These are phyloP conservation scores for Octomys mimax DNA, from an alignment of 2,797 vertebrate genomes.

Conservation along the genomic window DNA sequence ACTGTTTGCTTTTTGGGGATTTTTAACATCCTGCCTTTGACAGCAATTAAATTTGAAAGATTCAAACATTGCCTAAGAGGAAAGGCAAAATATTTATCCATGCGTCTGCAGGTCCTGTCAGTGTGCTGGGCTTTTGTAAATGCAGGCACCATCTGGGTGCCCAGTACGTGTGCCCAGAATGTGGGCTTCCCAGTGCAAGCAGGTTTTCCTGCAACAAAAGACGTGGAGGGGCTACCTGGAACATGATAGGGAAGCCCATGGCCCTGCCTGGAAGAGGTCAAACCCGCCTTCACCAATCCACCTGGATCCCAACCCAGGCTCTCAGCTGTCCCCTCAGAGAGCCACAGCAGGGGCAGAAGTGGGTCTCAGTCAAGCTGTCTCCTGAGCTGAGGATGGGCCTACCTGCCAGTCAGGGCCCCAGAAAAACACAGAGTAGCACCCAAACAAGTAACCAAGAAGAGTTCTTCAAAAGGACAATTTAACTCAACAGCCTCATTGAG, in stretches of 20 bases:
- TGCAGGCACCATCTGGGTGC: constrained; percentile 90
- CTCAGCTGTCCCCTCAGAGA: not conserved
- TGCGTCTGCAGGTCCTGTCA: constrained; percentile 89
- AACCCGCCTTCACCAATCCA: not conserved
- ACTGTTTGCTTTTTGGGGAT: constrained; percentile 83
- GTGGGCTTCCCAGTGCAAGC: constrained; percentile 85
- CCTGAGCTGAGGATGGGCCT: not conserved
- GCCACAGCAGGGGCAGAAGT: not conserved
- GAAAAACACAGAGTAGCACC: not conserved
- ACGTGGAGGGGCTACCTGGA: not conserved
- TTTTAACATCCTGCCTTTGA: constrained; percentile 86
- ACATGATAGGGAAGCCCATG: not conserved
- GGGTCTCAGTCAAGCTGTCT: not conserved
- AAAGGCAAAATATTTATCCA: constrained; percentile 91
- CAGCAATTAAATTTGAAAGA: constrained; percentile 89
- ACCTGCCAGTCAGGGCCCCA: not conserved
- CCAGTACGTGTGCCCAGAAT: constrained; percentile 86
- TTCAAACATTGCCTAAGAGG: constrained; percentile 88
- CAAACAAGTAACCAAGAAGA: not conserved
- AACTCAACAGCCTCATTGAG: not conserved
- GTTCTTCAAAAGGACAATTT: not conserved
- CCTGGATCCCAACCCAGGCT: not conserved
- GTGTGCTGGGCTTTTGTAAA: constrained; percentile 88
- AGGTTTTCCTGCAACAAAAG: constrained; percentile 32
- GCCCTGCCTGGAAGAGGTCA: not conserved